A percentile compares a stretch with the other conserved stretches of the same genome.
Evolutionary conservation across 2,888 invertebrate species (phyloP).

Genomic region (Pterostichus niger): DNA sequence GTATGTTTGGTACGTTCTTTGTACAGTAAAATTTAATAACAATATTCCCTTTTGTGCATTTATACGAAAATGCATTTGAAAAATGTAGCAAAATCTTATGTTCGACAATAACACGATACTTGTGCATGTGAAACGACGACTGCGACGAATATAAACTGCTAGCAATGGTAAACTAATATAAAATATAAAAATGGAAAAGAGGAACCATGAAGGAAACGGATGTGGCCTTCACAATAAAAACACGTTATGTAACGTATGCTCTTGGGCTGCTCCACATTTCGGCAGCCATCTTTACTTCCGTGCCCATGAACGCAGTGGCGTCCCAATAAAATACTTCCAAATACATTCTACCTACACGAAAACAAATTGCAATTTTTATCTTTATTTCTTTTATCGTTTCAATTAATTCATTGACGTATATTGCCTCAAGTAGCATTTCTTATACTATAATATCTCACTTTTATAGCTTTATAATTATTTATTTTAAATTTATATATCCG

Average conservation of each 20-base stretch:
- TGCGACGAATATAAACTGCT: conserved; percentile 16
- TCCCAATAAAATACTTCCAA: not conserved
- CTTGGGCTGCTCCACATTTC: conserved; percentile 23
- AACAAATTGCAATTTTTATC: no score
- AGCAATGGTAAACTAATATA: conserved; percentile 31
- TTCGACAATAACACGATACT: conserved; percentile 4
- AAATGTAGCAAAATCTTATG: conserved; percentile 10
- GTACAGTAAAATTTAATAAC: not conserved
- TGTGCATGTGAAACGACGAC: conserved; percentile 1
- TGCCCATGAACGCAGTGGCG: conserved; percentile 13
- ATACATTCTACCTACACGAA: no score
- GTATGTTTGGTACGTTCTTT: not conserved
- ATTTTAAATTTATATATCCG: no score
- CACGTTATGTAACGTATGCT: conserved; percentile 43
- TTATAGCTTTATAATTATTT: no score
- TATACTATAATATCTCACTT: no score
- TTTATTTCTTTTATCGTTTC: no score
- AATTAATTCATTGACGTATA: no score
- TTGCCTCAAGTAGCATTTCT: no score
- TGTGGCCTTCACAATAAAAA: conserved; percentile 51
- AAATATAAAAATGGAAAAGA: conserved; percentile 34
- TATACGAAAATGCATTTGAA: not conserved
- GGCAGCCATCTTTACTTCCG: conserved; percentile 32
- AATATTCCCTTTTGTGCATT: not conserved
- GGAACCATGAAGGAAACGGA: conserved; percentile 50